Base-by-base conservation (phyloP, 2,888 invertebrate species). In the Tenthredo livida region DNA sequence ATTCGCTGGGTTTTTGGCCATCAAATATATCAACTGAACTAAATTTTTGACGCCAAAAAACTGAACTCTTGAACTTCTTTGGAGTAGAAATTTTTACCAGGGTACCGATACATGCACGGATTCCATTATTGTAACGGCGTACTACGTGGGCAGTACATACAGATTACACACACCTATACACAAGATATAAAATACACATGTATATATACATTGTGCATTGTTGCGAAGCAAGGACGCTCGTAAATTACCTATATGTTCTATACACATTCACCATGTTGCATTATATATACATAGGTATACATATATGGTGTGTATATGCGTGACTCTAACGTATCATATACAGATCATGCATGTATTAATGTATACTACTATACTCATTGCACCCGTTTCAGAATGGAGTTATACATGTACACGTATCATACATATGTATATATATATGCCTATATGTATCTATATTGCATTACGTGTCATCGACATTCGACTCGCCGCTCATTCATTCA, bases 171-270 rank as follows among this genome's bases (percentile, higher is more conserved):
- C 54, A 50, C 50, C 54, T n/a, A 54, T 10, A 70, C 1, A 50
- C 50, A 50, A n/a, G n/a, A 6, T 54, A 54, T 54, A 54, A n/a
- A n/a, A n/a, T 54, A n/a, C n/a, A n/a, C n/a, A n/a, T n/a, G n/a
- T n/a, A n/a, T 50, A 17, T 0, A 54, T 1, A 54, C n/a, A 54
- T 72, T 40, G n/a, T 72, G 72, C 72, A 72, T 72, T 72, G 72
- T 72, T 17, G 72, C 37, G 37, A 21, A 40, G 40, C 72, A 72
- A 72, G 72, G 72, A 40, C 72, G 25, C 43, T 75, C 75, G 21
- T 75, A 47, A 75, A 75, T 47, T 50, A 47, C 29, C n/a, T 40
- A 70, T 29, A n/a, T 29, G 25, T 61, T 29, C 25, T 4, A 61
- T 29, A 29, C 61, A 25, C 61, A 61, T 61, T 61, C 61, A 61